A percentile compares a stretch with the other conserved stretches of the same genome.
phyloP scores from a whole-genome alignment of 2,888 invertebrate genomes.

The Polylopha cassiicola region DNA sequence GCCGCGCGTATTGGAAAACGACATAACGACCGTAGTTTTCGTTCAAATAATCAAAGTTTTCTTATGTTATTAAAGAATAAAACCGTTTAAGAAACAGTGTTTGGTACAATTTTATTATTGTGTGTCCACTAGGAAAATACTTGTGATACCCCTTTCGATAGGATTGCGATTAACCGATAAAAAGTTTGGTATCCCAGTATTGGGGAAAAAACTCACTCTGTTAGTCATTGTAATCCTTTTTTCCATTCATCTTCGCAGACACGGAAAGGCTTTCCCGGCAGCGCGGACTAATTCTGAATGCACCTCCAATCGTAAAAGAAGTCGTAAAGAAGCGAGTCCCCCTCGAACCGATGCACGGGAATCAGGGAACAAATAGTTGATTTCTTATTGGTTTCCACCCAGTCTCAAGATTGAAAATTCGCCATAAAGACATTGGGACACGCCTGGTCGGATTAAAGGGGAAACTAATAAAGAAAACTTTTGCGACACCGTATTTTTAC shows the following conservation, averaged over 20 bases:
- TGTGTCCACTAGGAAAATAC: background rate
- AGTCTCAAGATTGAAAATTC: constrained; percentile 75
- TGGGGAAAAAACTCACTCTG: constrained; percentile 39
- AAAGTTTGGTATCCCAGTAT: constrained; percentile 36
- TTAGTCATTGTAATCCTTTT: constrained; percentile 69
- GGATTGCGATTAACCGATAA: constrained; percentile 33
- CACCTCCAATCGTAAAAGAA: constrained; percentile 77
- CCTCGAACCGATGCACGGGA: constrained; percentile 70
- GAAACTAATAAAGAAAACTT: constrained; percentile 77
- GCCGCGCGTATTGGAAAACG: constrained; percentile 25
- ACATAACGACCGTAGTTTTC: constrained; percentile 21
- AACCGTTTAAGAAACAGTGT: constrained; percentile 9
- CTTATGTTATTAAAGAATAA: constrained; percentile 10
- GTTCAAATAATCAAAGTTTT: constrained; percentile 22
- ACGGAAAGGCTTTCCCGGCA: constrained; percentile 70
- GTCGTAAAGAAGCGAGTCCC: constrained; percentile 74
- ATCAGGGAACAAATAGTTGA: constrained; percentile 75
- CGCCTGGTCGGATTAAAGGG: constrained; percentile 74
- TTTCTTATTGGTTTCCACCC: constrained; percentile 76
- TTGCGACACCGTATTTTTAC: constrained; percentile 76
- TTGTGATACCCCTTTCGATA: constrained; percentile 5
- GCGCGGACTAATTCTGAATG: constrained; percentile 73
- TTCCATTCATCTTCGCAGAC: constrained; percentile 68
- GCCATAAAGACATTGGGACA: constrained; percentile 76
- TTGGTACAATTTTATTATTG: constrained; percentile 15